phyloP scores from a whole-genome alignment of 2,113 vertebrate species.

The Nerophis lumbriciformis region DNA sequence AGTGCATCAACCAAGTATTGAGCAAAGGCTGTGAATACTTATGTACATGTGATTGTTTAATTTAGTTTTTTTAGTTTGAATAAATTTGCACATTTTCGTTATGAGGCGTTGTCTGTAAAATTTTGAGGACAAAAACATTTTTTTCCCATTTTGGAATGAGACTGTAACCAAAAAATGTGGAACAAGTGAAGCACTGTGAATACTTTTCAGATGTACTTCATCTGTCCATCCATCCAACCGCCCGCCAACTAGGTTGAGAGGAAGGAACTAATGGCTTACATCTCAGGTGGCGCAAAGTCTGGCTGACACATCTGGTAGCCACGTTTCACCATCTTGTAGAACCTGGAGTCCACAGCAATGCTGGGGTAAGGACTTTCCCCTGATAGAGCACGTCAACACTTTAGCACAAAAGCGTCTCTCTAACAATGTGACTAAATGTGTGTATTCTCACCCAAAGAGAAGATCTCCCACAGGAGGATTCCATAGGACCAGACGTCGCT shows the following conservation, averaged over 20 bases:
- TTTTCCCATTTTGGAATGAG: too few relatives aligned
- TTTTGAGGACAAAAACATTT: too few relatives aligned
- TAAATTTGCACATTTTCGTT: too few relatives aligned
- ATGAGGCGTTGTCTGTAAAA: too few relatives aligned
- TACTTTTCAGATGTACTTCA: too few relatives aligned
- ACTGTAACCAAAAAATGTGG: too few relatives aligned
- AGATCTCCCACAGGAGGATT: conserved; percentile 98
- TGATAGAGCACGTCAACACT: conserved; percentile 35
- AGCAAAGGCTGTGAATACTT: too few relatives aligned
- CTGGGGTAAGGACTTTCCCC: conserved; percentile 92
- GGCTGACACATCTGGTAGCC: conserved; percentile 95
- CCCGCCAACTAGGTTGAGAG: neutral
- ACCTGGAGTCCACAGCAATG: conserved; percentile 88
- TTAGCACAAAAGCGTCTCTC: neutral
- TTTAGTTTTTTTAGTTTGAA: too few relatives aligned
- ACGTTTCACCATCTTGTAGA: conserved; percentile 93
- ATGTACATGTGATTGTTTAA: too few relatives aligned
- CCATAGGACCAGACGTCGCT: conserved; percentile 98
- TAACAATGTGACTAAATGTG: conserved; percentile 1
- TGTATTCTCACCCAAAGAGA: conserved; percentile 84
- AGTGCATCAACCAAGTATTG: too few relatives aligned
- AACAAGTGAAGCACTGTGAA: too few relatives aligned
- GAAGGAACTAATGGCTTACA: conserved; percentile 71
- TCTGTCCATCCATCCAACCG: neutral
- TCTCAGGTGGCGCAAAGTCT: conserved; percentile 80